Evolutionary conservation across 2,113 vertebrate species (phyloP).

Genomic region (Puffinus mauretanicus): DNA sequence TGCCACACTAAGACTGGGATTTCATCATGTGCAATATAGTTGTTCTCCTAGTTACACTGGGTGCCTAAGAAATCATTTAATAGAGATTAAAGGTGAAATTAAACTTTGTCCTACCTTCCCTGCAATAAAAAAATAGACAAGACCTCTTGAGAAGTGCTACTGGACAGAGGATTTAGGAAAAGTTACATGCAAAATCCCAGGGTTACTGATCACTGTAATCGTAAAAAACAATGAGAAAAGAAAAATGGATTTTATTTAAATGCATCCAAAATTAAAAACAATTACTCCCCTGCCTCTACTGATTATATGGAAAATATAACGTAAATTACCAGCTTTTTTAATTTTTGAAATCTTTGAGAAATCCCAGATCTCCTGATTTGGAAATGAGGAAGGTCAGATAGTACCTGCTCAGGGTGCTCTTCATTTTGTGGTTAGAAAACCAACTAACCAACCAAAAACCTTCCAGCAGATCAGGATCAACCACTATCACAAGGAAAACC

Average conservation of each 20-base stretch:
- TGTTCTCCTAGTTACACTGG: background rate
- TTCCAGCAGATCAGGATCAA: background rate
- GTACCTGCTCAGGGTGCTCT: background rate
- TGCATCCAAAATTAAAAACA: background rate
- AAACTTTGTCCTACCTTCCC: background rate
- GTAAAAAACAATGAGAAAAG: background rate
- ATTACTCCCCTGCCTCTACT: background rate
- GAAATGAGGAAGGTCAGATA: background rate
- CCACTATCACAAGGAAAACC: background rate
- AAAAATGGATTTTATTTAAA: background rate
- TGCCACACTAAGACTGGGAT: background rate
- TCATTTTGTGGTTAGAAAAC: background rate
- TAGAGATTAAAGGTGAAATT: background rate
- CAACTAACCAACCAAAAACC: background rate
- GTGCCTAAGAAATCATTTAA: rapidly evolving
- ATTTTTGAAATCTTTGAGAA: background rate
- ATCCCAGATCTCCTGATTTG: background rate
- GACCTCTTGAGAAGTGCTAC: background rate
- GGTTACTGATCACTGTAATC: background rate
- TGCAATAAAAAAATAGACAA: background rate
- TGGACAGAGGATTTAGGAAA: background rate
- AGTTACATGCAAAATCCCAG: background rate
- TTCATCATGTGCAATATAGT: background rate
- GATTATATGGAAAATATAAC: background rate
- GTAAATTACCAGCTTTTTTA: background rate